Evolutionary conservation across 2,113 vertebrate species (phyloP), one percentile per base, ranked within the genome.

Genomic region (Mobula hypostoma): DNA sequence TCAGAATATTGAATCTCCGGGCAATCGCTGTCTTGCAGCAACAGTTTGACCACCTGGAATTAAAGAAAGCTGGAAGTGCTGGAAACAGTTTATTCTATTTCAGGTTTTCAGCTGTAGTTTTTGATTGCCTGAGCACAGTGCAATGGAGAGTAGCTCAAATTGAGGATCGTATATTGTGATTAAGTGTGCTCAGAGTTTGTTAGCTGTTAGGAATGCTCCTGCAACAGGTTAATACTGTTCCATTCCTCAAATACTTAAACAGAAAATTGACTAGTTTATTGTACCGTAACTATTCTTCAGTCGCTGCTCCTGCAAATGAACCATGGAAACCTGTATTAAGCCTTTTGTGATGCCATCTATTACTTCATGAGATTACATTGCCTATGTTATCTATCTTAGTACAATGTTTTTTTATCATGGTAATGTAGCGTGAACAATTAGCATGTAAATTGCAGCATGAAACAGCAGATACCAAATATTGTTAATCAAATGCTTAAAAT

Each of bases 261-360:
- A 36, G 85, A 66, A 66, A 32, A 29, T 88, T 88, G 29, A 17
- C 85, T 2, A 19, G 58, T 27, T 85, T 85, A 58, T 85, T 29
- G 24, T n/a, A 66, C 61, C 15, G 2, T 90, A 66, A 66, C n/a
- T 68, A 90, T 32, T 17, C 85, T 68, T 90, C n/a, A 66, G 85
- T 85, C 58, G 21, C 58, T 61, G 56, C 14, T 61, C 61, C 40
- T 15, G 17, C 7, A 90, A 93, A 29, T 56, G 11, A 93, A 4
- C 48, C 68, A n/a, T 70, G n/a, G 63, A 91, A 90, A 70, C 15
- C 36, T 70, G 21, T 17, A 11, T 8, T 93, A 74, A 74, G 40
- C 70, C 72, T 93, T 93, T 93, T 21, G 32, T 36, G n/a, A 21
- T n/a, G 19, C 63, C 63, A 93, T 76, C 91, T 93, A 70, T 56